These are phyloP conservation scores for Sebastes trivittatus DNA, from an alignment of 2,797 vertebrate species.

Conservation along the genomic window DNA sequence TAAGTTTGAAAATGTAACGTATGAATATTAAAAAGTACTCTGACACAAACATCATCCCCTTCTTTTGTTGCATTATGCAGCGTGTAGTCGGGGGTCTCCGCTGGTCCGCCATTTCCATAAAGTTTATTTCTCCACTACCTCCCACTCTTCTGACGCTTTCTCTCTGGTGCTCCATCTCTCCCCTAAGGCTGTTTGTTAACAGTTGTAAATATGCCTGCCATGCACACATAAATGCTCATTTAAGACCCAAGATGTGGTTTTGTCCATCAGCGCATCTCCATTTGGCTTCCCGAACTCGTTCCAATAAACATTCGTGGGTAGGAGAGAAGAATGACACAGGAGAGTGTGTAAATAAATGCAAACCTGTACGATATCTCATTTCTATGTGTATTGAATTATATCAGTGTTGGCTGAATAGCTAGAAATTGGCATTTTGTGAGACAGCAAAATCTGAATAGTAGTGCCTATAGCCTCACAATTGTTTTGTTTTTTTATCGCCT, in stretches of 20 bases:
- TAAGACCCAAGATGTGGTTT: slow-evolving; percentile 44
- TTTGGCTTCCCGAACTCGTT: slow-evolving; percentile 36
- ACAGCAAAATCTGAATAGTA: slow-evolving; percentile 13
- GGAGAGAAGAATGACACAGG: slow-evolving; percentile 18
- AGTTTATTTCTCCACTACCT: slow-evolving; percentile 51
- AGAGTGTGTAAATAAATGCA: slow-evolving; percentile 30
- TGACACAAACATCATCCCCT: slow-evolving; percentile 76
- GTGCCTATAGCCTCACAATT: not conserved
- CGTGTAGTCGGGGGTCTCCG: slow-evolving; percentile 57
- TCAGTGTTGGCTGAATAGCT: slow-evolving; percentile 19
- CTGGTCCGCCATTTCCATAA: slow-evolving; percentile 67
- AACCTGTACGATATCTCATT: slow-evolving; percentile 39
- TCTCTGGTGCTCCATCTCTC: slow-evolving; percentile 24
- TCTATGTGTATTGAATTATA: slow-evolving; percentile 28
- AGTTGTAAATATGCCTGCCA: slow-evolving; percentile 62
- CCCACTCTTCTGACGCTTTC: slow-evolving; percentile 36
- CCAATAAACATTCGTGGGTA: slow-evolving; percentile 24
- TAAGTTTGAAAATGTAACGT: slow-evolving; percentile 88
- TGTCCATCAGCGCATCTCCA: slow-evolving; percentile 53
- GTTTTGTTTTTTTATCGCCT: not conserved
- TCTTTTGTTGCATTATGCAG: slow-evolving; percentile 77
- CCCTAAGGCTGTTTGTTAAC: slow-evolving; percentile 66
- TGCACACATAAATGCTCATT: slow-evolving; percentile 46
- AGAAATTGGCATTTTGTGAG: slow-evolving; percentile 19
- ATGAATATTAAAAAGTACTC: slow-evolving; percentile 82